Evolutionary conservation across 1,140 invertebrate genomes (phyloP).

Genomic region (Drosophila asahinai): DNA sequence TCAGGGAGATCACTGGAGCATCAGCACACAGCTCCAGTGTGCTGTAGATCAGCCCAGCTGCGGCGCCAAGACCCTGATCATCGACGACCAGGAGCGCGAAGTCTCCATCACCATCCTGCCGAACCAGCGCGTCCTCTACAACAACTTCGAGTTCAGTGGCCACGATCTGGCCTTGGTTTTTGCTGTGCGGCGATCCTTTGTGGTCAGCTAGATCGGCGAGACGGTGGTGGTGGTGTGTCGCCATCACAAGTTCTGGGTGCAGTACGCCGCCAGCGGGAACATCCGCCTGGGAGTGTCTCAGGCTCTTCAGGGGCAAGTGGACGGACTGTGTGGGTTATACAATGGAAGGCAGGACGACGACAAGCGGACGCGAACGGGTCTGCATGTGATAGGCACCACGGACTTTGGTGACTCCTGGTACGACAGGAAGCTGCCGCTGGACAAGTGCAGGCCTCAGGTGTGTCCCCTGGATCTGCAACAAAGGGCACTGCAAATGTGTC

Average conservation of each 20-base stretch:
- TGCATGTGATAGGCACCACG: conserved; percentile 13
- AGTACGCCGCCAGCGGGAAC: conserved; percentile 14
- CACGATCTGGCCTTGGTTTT: conserved; percentile 7
- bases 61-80: conserved; percentile 5
- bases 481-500: conserved; percentile 14
- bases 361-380: conserved; percentile 1
- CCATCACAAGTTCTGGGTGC: conserved; percentile 18
- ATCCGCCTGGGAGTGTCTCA: conserved; percentile 13
- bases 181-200: conserved; percentile 1
- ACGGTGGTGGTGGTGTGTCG: conserved; percentile 18
- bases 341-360: conserved; percentile 8
- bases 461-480: conserved; percentile 16
- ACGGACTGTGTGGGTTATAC: conserved; percentile 15
- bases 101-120: conserved; percentile 13
- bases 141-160: conserved; percentile 14
- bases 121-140: conserved; percentile 13
- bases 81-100: not conserved
- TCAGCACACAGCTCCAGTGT: conserved; percentile 15
- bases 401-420: conserved; percentile 19
- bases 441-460: conserved; percentile 16
- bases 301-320: not conserved
- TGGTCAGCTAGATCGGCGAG: conserved; percentile 6
- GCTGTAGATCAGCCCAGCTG: conserved; percentile 11
- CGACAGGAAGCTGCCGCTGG: conserved; percentile 9
- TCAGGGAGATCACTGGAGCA: not conserved